A percentile compares a stretch with the other conserved stretches of the same genome.
These are phyloP conservation scores for Callorhinus ursinus DNA, from an alignment of 2,113 vertebrate species.

Conservation along the genomic window DNA sequence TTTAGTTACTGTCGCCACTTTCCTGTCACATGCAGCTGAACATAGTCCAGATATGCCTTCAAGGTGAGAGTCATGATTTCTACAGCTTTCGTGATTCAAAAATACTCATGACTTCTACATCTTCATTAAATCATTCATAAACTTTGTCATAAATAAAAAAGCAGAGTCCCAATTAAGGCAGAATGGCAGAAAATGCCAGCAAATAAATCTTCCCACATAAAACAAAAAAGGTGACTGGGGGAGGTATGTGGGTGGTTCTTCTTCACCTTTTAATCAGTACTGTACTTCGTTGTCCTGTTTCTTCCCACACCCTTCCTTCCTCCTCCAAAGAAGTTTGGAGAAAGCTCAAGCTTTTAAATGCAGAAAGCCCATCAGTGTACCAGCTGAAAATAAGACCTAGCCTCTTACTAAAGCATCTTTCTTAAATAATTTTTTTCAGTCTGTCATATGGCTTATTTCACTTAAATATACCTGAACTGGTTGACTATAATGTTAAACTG, in stretches of 20 bases:
- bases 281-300: neutral
- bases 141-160: neutral
- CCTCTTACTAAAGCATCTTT: neutral
- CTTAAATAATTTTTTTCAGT: neutral
- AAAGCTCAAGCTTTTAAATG: conserved; percentile 26
- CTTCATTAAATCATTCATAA: neutral
- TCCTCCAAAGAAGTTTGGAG: neutral
- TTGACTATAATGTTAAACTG: neutral
- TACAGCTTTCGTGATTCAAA: neutral
- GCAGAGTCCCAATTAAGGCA: neutral
- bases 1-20: neutral
- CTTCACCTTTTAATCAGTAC: neutral
- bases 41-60: neutral
- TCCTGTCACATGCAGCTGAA: neutral
- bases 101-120: neutral
- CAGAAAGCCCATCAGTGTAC: neutral
- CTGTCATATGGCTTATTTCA: neutral
- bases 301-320: neutral
- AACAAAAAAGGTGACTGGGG: neutral
- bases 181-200: neutral
- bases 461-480: neutral
- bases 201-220: neutral
- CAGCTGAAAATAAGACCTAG: neutral
- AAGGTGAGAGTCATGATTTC: neutral
- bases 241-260: neutral